These are phyloP conservation scores for Thecophora atra DNA, from an alignment of 2,888 invertebrate genomes.

Conservation along the genomic window DNA sequence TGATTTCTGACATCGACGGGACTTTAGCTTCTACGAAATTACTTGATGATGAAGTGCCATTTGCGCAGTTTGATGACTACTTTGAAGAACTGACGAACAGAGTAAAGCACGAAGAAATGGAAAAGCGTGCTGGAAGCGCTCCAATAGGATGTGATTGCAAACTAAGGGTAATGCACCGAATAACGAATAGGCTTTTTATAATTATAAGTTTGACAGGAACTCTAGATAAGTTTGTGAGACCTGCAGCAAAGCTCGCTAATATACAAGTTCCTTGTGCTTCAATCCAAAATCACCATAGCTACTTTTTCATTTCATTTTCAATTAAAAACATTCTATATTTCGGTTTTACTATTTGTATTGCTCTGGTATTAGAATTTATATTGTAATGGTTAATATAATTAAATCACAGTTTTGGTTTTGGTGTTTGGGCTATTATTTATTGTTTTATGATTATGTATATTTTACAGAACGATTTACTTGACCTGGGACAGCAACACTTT, in stretches of 20 bases:
- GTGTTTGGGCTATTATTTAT: background rate
- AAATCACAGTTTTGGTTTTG: background rate
- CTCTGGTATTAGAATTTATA: no score
- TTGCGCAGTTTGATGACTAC: slow-evolving; percentile 48
- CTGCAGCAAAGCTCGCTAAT: no score
- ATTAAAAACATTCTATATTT: no score
- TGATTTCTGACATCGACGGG: background rate
- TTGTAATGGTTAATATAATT: no score
- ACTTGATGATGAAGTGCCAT: background rate
- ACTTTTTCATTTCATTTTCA: no score
- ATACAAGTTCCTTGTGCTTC: no score
- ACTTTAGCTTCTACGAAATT: background rate
- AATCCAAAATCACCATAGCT: no score
- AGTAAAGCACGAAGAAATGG: slow-evolving; percentile 41
- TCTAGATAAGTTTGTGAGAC: no score
- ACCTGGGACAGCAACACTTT: slow-evolving; percentile 59
- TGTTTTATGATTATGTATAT: background rate
- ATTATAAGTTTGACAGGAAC: no score
- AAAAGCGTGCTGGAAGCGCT: slow-evolving; percentile 49
- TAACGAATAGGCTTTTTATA: no score
- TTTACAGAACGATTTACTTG: slow-evolving; percentile 58
- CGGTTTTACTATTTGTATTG: no score
- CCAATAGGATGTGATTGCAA: slow-evolving; percentile 61
- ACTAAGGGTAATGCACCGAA: slow-evolving; percentile 53
- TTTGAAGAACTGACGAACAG: slow-evolving; percentile 52